Base-by-base conservation (phyloP, 37 sponge, comb jelly and placozoan species). In the Dysidea cf. avara region DNA sequence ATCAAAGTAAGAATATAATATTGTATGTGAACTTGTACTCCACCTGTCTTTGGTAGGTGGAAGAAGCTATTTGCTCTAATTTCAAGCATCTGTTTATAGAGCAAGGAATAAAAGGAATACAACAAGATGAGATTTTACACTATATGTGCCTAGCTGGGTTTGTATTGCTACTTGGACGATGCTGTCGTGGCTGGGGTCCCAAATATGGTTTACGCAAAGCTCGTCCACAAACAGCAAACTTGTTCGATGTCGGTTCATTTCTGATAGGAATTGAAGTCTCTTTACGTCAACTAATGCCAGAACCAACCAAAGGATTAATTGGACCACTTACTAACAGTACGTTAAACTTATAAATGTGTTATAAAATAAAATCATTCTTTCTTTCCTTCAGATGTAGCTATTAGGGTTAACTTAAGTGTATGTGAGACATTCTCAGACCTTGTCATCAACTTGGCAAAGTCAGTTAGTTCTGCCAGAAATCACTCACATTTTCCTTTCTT, bases 141-240 rank as follows among this genome's bases (percentile, higher is more conserved):
- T 53, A 87, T 6, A 25, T 83, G 39, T 66, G 69, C 24, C 68
- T 92, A 7, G 71, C 60, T 16, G 53, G 47, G 17, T 92, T 56
- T 56, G 78, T 69, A 3, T 38, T 92, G 26, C 20, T 92, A 62
- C 72, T 92, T 20, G 93, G 85, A 21, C 74, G 51, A 47, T 92
- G 88, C 62, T 92, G 93, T 43, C 12, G 93, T 16, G 88, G 88
- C 39, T 92, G 93, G 93, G 83, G 85, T 32, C 43, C 26, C 52
- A 69, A 65, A 31, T 50, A 29, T 37, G 29, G 38, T n/a, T 21
- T 58, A 36, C 48, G 12, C 24, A 60, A 0, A 34, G 64, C 29
- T n/a, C 61, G 11, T 36, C 37, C 11, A 18, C 64, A 69, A 36
- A 54, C 39, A 7, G 35, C 80, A 20, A 17, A 26, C 2, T 65